Evolutionary conservation across 1,140 invertebrate species (phyloP).

Genomic region (Microvelia longipes): DNA sequence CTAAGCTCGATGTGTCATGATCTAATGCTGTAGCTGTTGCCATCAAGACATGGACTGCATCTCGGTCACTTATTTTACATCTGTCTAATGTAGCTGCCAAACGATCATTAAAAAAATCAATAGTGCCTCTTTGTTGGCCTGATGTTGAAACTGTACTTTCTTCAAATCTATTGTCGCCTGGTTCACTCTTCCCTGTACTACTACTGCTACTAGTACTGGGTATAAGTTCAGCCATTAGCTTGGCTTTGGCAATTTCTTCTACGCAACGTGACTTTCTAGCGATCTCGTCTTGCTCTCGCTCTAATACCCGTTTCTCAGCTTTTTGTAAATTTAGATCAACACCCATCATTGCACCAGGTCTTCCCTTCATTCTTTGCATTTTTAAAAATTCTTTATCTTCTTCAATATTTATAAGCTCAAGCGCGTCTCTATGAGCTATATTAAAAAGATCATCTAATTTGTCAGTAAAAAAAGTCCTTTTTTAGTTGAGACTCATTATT

Average conservation of each 20-base stretch:
- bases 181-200: not conserved
- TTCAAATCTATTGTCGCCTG: not conserved
- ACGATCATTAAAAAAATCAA: not conserved
- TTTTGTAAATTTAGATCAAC: not conserved
- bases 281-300: not conserved
- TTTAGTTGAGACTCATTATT: not conserved
- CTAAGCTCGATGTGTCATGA: not conserved
- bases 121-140: not conserved
- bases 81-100: not conserved
- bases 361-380: not conserved
- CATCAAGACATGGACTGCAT: not conserved
- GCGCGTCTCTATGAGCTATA: not conserved
- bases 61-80: not conserved
- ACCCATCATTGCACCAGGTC: not conserved
- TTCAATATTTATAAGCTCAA: not conserved
- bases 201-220: not conserved
- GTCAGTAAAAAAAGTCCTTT: not conserved
- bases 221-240: not conserved
- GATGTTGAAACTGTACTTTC: not conserved
- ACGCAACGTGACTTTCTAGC: not conserved
- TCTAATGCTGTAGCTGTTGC: not conserved
- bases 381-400: not conserved
- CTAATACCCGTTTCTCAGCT: not conserved
- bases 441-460: not conserved
- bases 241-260: not conserved